These are phyloP conservation scores for Hycleus cichorii DNA, from an alignment of 1,140 invertebrate species.

Conservation along the genomic window DNA sequence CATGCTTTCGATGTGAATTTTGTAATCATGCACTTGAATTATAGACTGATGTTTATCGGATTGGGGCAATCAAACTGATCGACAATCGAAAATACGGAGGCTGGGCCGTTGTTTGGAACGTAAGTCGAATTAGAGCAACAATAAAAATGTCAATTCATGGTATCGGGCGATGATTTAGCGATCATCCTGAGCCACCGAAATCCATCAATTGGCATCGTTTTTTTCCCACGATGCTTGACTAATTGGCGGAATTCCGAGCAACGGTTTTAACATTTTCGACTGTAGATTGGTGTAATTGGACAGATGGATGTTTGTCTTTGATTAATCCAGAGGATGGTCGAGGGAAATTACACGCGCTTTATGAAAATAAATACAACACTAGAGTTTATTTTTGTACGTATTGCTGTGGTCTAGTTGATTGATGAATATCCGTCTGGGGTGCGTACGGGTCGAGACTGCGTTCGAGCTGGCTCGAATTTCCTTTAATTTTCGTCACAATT, in stretches of 20 bases:
- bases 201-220: slow-evolving; percentile 21
- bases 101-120: slow-evolving; percentile 32
- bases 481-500: too few relatives aligned
- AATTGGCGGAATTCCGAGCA: slow-evolving; percentile 17
- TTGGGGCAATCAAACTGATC: slow-evolving; percentile 16
- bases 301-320: slow-evolving; percentile 10
- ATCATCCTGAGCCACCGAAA: slow-evolving; percentile 37
- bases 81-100: slow-evolving; percentile 28
- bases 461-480: too few relatives aligned
- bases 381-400: slow-evolving; percentile 14
- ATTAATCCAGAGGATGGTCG: not conserved
- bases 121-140: not conserved
- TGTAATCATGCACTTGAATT: slow-evolving; percentile 20
- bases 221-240: not conserved
- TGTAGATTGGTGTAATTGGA: slow-evolving; percentile 6
- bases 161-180: slow-evolving; percentile 29
- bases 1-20: slow-evolving; percentile 34
- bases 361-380: not conserved
- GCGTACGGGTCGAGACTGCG: slow-evolving; percentile 2
- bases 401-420: slow-evolving; percentile 8
- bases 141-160: slow-evolving; percentile 26
- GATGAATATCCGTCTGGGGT: slow-evolving; percentile 8
- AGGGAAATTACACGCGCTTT: slow-evolving; percentile 1
- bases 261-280: slow-evolving; percentile 25
- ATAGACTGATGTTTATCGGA: slow-evolving; percentile 7